Base-by-base conservation (phyloP, 1,140 invertebrate genomes). In the Gonioctena quinquepunctata region DNA sequence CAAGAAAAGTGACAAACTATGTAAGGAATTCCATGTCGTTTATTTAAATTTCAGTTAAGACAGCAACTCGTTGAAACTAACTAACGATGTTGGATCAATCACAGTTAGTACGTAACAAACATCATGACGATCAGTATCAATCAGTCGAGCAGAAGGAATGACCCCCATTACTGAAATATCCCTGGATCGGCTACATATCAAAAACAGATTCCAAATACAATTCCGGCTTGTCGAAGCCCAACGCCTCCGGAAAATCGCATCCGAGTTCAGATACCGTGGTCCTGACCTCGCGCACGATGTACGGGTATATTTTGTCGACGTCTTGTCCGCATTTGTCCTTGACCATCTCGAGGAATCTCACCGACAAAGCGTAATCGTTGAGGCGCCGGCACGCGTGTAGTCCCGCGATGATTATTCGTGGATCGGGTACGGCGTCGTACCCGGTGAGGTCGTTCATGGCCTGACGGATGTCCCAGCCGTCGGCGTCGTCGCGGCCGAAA, bases 141-240 rank as follows among this genome's bases (percentile, higher is more conserved):
- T n/a, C n/a, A n/a, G n/a, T n/a, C n/a, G n/a, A n/a, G n/a, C n/a
- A n/a, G n/a, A n/a, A n/a, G n/a, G n/a, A n/a, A n/a, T n/a, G n/a
- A n/a, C n/a, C n/a, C n/a, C n/a, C n/a, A n/a, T n/a, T n/a, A n/a
- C n/a, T n/a, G n/a, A n/a, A n/a, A n/a, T n/a, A n/a, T n/a, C n/a
- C n/a, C n/a, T n/a, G n/a, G n/a, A n/a, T n/a, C n/a, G 11, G 21
- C 57, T 59, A 72, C 64, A 71, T 68, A 33, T 79, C 76, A 66
- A 73, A 76, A 16, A 86, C 83, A 71, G 79, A 81, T 62, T 82
- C 75, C 54, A 87, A 74, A 27, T 80, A 86, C 21, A 93, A 80
- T 80, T 93, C 91, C 22, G 92, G 92, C 79, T 91, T 88, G 77
- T 92, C 90, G 78, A 90, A 92, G 22, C 90, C 90, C 79, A 93